Percentiles rank a stretch among this genome's conserved stretches.
Evolutionary conservation across 2,113 vertebrate species (phyloP).

Genomic region (rabbit (Oryctolagus cuniculus)): DNA sequence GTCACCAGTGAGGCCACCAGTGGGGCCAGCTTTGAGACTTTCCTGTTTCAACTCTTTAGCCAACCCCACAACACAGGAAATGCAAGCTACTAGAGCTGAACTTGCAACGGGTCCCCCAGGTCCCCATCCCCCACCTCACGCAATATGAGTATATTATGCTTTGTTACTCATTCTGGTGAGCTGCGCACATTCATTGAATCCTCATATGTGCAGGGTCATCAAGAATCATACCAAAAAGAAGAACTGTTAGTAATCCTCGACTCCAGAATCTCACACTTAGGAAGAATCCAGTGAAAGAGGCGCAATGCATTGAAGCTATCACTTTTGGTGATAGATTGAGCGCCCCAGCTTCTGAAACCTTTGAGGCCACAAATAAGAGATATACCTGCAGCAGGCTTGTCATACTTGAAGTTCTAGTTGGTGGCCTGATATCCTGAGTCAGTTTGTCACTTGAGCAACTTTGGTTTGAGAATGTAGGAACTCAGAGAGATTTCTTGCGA

Average conservation of each 20-base stretch:
- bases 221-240: neutral
- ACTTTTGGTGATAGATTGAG: neutral
- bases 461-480: constrained; percentile 37
- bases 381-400: neutral
- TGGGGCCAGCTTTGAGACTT: constrained; percentile 16
- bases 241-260: neutral
- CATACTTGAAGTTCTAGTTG: neutral
- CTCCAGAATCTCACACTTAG: neutral
- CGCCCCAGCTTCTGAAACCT: constrained; percentile 1
- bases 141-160: neutral
- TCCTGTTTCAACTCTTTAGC: constrained; percentile 45
- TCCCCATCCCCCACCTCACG: neutral
- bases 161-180: constrained; percentile 57
- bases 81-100: constrained; percentile 72
- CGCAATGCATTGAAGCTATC: neutral
- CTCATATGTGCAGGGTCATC: neutral
- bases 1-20: neutral
- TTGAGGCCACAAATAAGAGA: neutral
- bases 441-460: constrained; percentile 8
- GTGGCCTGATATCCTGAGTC: neutral
- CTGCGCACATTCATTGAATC: neutral
- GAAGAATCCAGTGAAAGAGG: neutral
- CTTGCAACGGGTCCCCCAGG: neutral
- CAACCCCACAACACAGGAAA: constrained; percentile 77
- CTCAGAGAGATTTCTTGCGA: constrained; percentile 35